Conservation (phyloP, 2,797 vertebrate species). For the Lutjanus argentimaculatus region DNA sequence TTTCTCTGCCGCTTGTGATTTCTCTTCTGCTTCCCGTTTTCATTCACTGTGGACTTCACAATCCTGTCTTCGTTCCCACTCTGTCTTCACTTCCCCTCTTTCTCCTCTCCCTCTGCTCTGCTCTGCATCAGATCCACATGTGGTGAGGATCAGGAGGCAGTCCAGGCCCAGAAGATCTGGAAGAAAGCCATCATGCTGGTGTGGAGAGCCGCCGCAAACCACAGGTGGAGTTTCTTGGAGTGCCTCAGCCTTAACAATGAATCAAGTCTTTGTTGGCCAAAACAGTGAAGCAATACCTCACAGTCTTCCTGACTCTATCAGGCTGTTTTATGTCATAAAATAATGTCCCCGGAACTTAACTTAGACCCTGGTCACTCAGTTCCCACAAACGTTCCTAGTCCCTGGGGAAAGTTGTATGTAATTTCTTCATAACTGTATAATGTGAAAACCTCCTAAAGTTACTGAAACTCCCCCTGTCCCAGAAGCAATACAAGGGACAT, state of each 20-base stretch:
- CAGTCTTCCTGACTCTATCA: not conserved
- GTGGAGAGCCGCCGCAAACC: constrained; percentile 99
- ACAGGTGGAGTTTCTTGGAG: constrained; percentile 87
- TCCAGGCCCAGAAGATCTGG: constrained; percentile 99
- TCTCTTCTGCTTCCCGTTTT: constrained; percentile 42
- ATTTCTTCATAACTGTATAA: no score
- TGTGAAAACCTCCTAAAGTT: no score
- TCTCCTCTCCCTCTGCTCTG: not conserved
- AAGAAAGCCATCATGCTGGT: constrained; percentile 99
- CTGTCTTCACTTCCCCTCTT: not conserved
- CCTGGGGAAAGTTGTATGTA: no score
- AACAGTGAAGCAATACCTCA: not conserved
- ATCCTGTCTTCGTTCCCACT: not conserved
- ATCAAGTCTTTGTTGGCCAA: not conserved
- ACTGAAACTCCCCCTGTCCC: no score
- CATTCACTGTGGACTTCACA: not conserved
- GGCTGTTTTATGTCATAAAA: not conserved
- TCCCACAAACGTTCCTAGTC: no score
- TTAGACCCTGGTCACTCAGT: no score
- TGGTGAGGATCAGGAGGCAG: constrained; percentile 97
- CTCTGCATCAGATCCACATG: constrained; percentile 90
- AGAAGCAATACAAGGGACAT: no score
- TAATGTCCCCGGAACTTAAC: no score
- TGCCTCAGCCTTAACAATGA: not conserved
- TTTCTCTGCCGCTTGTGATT: constrained; percentile 28